Evolutionary conservation across 35 echinoderm and acorn worm genomes (phyloP), one percentile per base, ranked within the genome.

Genomic region (Ophiothrix spiculata): DNA sequence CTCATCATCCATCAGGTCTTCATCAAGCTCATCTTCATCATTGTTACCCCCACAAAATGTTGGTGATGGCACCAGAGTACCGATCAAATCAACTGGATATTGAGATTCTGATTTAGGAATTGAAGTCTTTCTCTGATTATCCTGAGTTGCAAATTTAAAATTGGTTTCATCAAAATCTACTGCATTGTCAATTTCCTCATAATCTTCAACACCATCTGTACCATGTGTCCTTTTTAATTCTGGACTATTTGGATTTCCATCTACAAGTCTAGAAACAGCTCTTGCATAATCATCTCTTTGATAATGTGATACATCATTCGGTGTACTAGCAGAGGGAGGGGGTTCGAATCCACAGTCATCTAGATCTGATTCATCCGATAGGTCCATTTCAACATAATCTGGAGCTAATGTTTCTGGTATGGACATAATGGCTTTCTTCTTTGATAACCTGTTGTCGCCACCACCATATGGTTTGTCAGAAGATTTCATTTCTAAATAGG

Each of bases 41-140:
- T 49, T 19, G 4, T 32, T 45, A 0, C 45, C 80, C 8, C 81
- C 81, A 16, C 81, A 84, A 23, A 84, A 84, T 56, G 45, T 84
- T 33, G 81, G 81, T 33, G 81, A 84, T 31, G 40, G 40, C 15
- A 64, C 46, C 54, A 64, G 81, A 3, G 81, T 74, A 37, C 37
- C 39, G 32, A 4, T 34, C 11, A 84, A 84, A 64, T 84, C 81
- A 0, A 84, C 81, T 63, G 81, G 81, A 36, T 1, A 84, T 21
- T 84, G 81, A 4, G 81, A 84, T 60, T 84, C 81, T 11, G 81
- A 74, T 84, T 37, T 84, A 21, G 81, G 81, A 0, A 84, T 39
- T 2, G 81, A 73, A 64, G 6, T 69, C n/a, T n/a, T n/a, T 6
- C 4, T 69, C 29, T n/a, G n/a, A n/a, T n/a, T n/a, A 15, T 25